Evolutionary conservation across 2,888 invertebrate species (phyloP), one percentile per base, ranked within the genome.

Genomic region (Pristionchus arcanus): DNA sequence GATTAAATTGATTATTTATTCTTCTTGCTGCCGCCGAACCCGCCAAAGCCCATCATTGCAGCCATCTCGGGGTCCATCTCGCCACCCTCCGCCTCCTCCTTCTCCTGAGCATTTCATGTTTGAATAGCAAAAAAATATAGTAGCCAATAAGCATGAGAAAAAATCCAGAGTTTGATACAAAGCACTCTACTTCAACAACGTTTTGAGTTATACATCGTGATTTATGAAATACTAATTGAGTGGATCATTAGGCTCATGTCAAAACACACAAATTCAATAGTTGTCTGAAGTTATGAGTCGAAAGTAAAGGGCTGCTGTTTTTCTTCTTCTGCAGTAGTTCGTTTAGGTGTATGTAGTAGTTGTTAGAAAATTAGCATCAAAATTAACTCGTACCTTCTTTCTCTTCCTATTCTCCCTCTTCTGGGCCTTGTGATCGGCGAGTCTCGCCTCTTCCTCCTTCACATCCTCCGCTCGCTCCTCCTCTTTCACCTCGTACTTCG

Each of bases 11-110:
- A 68, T n/a, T 84, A 84, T 15, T 55, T 55, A 9, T 92, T 93
- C 90, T 95, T 95, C 90, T 94, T 94, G 37, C 92, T 91, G 13
- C 92, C 89, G 31, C 92, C 97, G 96, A 98, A 98, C 0, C 98
- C 98, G 15, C 97, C 97, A 95, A 98, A 98, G 16, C 98, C 98
- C 98, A 98, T 98, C 91, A 98, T 97, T 92, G 97, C 97, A 28
- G 97, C 97, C 95, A 98, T 96, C 95, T 98, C 97, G 74, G 93
- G 93, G 84, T 96, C 96, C 0, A 95, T 95, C 53, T 95, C 96
- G 2, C 95, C 95, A 42, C 96, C 96, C n/a, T 96, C 96, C 0
- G 96, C 96, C 37, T 86, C 55, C 13, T 90, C 89, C 34, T 49
- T 21, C 42, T 66, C 87, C 42, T 83, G 68, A 25, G 5, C 21